These are phyloP conservation scores for Pristionchus fissidentatus DNA, from an alignment of 2,888 invertebrate genomes.

Conservation along the genomic window DNA sequence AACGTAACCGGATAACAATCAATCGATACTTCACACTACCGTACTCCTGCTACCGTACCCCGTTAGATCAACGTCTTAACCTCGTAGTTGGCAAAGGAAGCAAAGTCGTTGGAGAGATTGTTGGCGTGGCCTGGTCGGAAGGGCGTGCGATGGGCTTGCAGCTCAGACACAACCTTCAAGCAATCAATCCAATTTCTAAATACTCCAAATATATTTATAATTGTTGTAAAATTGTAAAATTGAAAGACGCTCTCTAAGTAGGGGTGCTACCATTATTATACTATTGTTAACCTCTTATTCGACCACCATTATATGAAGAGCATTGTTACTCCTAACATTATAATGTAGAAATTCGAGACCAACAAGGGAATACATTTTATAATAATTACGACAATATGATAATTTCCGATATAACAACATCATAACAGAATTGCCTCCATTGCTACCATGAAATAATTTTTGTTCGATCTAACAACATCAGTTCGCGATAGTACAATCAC, in stretches of 20 bases:
- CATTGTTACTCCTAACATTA: neutral
- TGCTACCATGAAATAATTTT: neutral
- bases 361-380: no score
- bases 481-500: neutral
- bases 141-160: slow-evolving; percentile 81
- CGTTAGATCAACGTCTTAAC: slow-evolving; percentile 43
- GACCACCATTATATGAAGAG: neutral
- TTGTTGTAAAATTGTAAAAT: neutral
- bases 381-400: neutral
- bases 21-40: neutral
- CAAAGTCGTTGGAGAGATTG: slow-evolving; percentile 93
- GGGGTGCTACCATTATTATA: no score
- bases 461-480: no score
- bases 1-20: no score
- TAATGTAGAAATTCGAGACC: neutral
- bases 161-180: slow-evolving; percentile 78
- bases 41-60: no score
- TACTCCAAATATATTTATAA: neutral
- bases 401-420: neutral
- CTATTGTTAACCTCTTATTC: no score
- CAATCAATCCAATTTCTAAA: neutral
- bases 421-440: neutral
- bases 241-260: no score
- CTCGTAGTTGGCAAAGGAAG: slow-evolving; percentile 87
- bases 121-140: slow-evolving; percentile 89